Conservation (phyloP, 2,797 vertebrate species). For the Diglossa cyanea region DNA sequence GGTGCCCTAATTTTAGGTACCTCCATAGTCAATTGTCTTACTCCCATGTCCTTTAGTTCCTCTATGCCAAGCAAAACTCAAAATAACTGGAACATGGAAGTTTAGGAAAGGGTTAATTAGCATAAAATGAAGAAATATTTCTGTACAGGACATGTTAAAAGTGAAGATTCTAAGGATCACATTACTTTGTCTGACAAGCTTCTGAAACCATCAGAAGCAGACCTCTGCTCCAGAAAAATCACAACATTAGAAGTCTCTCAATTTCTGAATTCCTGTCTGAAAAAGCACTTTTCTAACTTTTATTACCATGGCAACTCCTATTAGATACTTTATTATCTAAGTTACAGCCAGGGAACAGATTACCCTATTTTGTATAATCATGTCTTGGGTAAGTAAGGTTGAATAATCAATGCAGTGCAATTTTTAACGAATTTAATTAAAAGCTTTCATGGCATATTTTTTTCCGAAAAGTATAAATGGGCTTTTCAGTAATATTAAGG, state of each 20-base stretch:
- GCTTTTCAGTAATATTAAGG: neutral
- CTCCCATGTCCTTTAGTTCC: neutral
- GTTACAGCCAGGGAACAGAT: conserved; percentile 12
- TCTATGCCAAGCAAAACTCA: neutral
- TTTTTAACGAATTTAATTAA: conserved; percentile 27
- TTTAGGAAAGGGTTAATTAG: neutral
- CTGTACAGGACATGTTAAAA: neutral
- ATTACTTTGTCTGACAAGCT: neutral
- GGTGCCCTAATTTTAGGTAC: neutral
- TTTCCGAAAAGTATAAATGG: neutral
- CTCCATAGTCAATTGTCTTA: neutral
- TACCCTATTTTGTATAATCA: conserved; percentile 6
- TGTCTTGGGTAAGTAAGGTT: neutral
- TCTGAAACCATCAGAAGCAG: neutral
- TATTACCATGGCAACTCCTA: conserved; percentile 43
- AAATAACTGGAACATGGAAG: neutral
- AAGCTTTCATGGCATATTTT: neutral
- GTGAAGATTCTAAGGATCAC: neutral
- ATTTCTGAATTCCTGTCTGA: neutral
- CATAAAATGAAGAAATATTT: neutral
- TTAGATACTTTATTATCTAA: conserved; percentile 24
- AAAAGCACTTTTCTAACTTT: neutral
- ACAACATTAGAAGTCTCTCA: neutral
- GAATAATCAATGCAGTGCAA: conserved; percentile 23
- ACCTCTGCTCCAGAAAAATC: neutral